Conservation (phyloP, 2,113 vertebrate genomes). For the Pleuronectes platessa region DNA sequence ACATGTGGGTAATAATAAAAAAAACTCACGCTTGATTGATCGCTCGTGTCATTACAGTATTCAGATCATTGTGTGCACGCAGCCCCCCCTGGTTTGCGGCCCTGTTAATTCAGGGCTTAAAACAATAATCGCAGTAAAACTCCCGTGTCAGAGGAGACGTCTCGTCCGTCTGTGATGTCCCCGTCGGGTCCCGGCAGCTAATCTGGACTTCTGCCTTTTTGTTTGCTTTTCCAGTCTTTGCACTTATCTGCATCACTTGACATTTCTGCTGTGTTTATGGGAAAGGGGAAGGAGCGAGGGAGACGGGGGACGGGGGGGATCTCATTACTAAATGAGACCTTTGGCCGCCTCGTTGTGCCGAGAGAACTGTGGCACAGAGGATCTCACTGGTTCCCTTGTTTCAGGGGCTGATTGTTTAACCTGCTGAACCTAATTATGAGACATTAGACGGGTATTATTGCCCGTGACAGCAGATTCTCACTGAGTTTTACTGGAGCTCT, state of each 20-base stretch:
- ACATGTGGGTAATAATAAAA: conserved; percentile 26
- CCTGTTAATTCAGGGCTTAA: conserved; percentile 19
- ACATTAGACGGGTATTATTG: conserved; percentile 44
- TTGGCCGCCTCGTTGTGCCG: conserved; percentile 38
- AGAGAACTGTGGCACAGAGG: conserved; percentile 19
- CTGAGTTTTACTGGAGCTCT: background rate
- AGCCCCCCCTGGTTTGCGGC: conserved; percentile 10
- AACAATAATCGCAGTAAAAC: conserved; percentile 48
- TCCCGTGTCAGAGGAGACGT: conserved; percentile 37
- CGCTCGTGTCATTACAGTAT: conserved; percentile 9
- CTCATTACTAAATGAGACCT: conserved; percentile 63
- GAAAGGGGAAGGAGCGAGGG: background rate
- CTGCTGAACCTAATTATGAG: conserved; percentile 64
- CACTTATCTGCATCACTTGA: conserved; percentile 32
- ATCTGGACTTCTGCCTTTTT: conserved; percentile 28
- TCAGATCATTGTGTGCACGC: conserved; percentile 36
- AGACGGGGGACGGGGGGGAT: background rate
- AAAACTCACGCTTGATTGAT: conserved; percentile 33
- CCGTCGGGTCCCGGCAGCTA: conserved; percentile 19
- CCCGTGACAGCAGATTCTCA: conserved; percentile 36
- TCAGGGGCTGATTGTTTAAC: conserved; percentile 61
- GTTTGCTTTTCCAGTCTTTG: conserved; percentile 25
- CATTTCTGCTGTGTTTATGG: conserved; percentile 15
- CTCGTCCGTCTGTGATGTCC: conserved; percentile 22
- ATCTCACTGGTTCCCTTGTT: conserved; percentile 49